Evolutionary conservation across 2,113 vertebrate species (phyloP), one percentile per base, ranked within the genome.

Genomic region (Tursiops truncatus): DNA sequence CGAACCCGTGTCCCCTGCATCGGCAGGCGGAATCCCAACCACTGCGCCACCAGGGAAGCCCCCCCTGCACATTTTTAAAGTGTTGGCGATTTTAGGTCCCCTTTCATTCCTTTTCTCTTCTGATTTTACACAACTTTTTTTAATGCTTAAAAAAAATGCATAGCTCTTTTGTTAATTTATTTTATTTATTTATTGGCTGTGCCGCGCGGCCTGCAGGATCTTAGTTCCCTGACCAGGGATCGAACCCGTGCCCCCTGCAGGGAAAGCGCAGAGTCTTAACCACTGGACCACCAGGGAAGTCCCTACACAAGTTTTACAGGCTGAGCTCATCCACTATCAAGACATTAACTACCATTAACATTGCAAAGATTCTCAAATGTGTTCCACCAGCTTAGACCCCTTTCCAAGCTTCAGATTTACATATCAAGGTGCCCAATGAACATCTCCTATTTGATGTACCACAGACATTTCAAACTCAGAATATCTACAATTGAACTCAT

Each of bases 401-500:
- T 60, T 58, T 82, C 80, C 74, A 62, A 82, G 18, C 25, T 92
- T 87, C 44, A 89, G 21, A 58, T 74, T 60, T 31, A 88, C 4
- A 25, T 67, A 79, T 33, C 47, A 53, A 82, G 56, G 31, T 89
- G 31, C 14, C 13, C 31, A 70, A 11, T 36, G 41, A 85, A 65
- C 26, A 53, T 56, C 65, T 91, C 50, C 10, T 84, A 44, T 96
- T 85, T 60, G 73, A 58, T 50, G 13, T 68, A 62, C 11, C 73
- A 47, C 21, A 92, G 53, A 76, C 8, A 82, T 81, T 87, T 96
- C 89, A 62, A 70, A 92, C n/a, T 92, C n/a, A 71, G 50, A 56
- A 92, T 63, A 84, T 63, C n/a, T 56, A 9, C 33, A 70, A 50
- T 3, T 77, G 62, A 73, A 17, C 26, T 84, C 12, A 81, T 73